Percentiles rank a stretch among this genome's conserved stretches.
Conservation (phyloP, 2,797 vertebrate genomes). For the Capromys pilorides region DNA sequence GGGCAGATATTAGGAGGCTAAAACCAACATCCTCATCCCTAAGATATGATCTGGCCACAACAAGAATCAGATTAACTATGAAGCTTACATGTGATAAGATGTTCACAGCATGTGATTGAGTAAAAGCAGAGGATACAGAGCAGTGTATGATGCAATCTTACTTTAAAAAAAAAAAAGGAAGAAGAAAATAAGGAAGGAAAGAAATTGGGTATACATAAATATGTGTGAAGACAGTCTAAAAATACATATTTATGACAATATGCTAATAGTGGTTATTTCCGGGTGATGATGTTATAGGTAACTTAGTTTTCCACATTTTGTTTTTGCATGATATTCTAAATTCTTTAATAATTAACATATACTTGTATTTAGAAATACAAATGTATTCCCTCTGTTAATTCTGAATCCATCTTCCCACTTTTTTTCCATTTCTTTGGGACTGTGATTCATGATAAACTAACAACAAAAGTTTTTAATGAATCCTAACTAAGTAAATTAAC, state of each 20-base stretch:
- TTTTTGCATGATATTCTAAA: background rate
- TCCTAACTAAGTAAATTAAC: background rate
- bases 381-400: background rate
- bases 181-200: background rate
- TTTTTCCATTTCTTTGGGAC: constrained; percentile 1
- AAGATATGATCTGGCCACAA: background rate
- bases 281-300: background rate
- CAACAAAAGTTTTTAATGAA: background rate
- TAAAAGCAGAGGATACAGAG: background rate
- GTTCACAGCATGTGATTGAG: background rate
- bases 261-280: background rate
- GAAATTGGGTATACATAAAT: background rate
- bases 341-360: constrained; percentile 1
- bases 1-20: background rate
- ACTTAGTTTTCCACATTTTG: background rate
- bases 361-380: background rate
- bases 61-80: background rate
- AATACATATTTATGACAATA: background rate
- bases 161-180: background rate
- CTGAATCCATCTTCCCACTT: background rate
- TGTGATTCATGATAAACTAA: background rate
- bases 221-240: background rate
- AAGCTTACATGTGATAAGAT: background rate
- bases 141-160: background rate
- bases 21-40: background rate